phyloP scores from a whole-genome alignment of 1,140 invertebrate species.

The Achroia grisella region DNA sequence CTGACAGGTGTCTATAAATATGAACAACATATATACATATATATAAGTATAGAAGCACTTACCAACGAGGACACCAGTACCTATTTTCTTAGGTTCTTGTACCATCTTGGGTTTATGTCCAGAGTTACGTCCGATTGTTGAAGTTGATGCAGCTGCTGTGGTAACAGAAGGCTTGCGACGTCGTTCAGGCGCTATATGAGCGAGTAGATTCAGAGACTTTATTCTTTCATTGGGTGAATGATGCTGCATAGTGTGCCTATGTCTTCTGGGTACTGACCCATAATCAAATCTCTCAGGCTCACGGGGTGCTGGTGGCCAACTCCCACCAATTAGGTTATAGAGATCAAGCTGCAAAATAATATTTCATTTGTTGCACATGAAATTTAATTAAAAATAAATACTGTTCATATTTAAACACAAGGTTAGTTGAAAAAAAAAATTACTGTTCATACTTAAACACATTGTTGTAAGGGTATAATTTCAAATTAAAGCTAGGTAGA shows the following conservation, averaged over 20 bases:
- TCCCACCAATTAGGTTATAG: slow-evolving; percentile 57
- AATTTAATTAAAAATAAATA: too few species aligned
- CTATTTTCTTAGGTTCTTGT: slow-evolving; percentile 59
- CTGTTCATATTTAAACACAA: too few species aligned
- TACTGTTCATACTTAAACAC: too few species aligned
- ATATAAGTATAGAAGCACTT: slow-evolving; percentile 7
- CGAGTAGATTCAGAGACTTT: slow-evolving; percentile 58
- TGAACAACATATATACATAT: too few species aligned
- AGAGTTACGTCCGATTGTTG: slow-evolving; percentile 18
- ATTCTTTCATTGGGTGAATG: slow-evolving; percentile 41
- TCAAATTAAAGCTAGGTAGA: too few species aligned
- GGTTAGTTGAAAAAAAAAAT: too few species aligned
- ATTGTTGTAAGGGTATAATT: too few species aligned
- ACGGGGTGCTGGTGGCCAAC: slow-evolving; percentile 61
- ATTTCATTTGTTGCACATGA: too few species aligned
- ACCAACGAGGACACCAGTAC: slow-evolving; percentile 63
- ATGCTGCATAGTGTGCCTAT: slow-evolving; percentile 49
- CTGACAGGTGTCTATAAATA: too few species aligned
- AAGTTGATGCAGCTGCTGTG: slow-evolving; percentile 2
- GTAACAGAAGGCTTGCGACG: slow-evolving; percentile 21
- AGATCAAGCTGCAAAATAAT: slow-evolving; percentile 40
- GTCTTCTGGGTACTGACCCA: slow-evolving; percentile 40
- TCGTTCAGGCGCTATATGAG: slow-evolving; percentile 51
- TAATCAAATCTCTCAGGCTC: slow-evolving; percentile 46
- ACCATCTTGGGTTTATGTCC: slow-evolving; percentile 47